phyloP scores from a whole-genome alignment of 2,888 invertebrate species.

The Alentia gelatinosa region DNA sequence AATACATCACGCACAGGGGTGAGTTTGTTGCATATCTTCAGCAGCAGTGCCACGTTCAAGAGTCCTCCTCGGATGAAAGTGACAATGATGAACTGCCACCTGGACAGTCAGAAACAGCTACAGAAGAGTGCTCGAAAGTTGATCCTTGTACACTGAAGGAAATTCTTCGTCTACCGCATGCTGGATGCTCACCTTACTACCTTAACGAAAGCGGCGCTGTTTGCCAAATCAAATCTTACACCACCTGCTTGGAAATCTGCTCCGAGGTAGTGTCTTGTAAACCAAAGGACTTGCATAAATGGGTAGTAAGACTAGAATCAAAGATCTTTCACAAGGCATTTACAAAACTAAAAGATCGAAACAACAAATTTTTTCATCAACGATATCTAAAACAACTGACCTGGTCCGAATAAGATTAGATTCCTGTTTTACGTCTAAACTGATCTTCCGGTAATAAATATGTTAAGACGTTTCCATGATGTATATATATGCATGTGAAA shows the following conservation, averaged over 20 bases:
- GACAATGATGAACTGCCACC: neutral
- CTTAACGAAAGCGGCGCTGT: neutral
- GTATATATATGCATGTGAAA: too few relatives aligned
- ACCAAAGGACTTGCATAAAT: neutral
- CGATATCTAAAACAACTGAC: neutral
- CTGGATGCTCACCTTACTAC: neutral
- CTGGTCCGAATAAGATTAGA: too few relatives aligned
- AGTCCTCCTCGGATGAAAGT: too few relatives aligned
- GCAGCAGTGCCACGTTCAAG: neutral
- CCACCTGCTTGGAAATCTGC: neutral
- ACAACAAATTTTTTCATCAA: neutral
- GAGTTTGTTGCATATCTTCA: neutral
- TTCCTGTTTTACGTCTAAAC: too few relatives aligned
- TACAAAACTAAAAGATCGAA: neutral
- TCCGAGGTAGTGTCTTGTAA: neutral
- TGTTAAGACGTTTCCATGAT: too few relatives aligned
- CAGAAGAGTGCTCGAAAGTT: neutral
- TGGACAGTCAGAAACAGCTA: neutral
- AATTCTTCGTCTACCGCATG: neutral
- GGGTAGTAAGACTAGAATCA: neutral
- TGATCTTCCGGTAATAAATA: too few relatives aligned
- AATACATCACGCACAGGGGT: neutral
- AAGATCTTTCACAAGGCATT: neutral
- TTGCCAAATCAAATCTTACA: neutral
- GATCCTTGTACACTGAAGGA: neutral